These are phyloP conservation scores for Drosophila pegasa DNA, from an alignment of 2,888 invertebrate species.

Conservation along the genomic window DNA sequence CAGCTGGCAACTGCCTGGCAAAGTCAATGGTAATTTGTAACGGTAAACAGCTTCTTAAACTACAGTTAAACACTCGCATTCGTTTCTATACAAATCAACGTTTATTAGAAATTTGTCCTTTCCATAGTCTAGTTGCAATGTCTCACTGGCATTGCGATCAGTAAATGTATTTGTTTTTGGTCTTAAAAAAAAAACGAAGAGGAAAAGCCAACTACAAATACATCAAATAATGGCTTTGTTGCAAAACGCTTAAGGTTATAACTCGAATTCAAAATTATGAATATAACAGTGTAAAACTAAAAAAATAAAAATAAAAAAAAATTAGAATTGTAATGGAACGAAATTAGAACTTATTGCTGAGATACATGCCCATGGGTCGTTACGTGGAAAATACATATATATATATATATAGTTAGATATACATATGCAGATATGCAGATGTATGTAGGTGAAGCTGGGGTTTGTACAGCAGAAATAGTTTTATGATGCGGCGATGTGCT, in stretches of 20 bases:
- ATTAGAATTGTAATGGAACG: not conserved
- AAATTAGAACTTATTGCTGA: conserved; percentile 10
- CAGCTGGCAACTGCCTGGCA: not conserved
- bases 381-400: not conserved
- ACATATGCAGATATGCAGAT: not conserved
- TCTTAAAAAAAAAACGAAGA: not conserved
- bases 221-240: conserved; percentile 28
- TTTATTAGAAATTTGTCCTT: conserved; percentile 46
- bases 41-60: not conserved
- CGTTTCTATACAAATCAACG: conserved; percentile 50
- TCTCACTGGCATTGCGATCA: conserved; percentile 18
- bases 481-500: not conserved
- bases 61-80: conserved; percentile 14
- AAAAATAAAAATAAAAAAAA: not conserved
- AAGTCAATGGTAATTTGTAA: not conserved
- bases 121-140: conserved; percentile 28
- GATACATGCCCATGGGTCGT: not conserved
- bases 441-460: conserved; percentile 21
- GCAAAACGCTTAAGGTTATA: conserved; percentile 5
- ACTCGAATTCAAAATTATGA: conserved; percentile 7
- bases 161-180: conserved; percentile 9
- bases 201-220: conserved; percentile 19
- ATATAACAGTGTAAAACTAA: not conserved
- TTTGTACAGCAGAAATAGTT: conserved; percentile 24
- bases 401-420: not conserved